Conservation (phyloP, 1,140 invertebrate species). For the Halesus radiatus region DNA sequence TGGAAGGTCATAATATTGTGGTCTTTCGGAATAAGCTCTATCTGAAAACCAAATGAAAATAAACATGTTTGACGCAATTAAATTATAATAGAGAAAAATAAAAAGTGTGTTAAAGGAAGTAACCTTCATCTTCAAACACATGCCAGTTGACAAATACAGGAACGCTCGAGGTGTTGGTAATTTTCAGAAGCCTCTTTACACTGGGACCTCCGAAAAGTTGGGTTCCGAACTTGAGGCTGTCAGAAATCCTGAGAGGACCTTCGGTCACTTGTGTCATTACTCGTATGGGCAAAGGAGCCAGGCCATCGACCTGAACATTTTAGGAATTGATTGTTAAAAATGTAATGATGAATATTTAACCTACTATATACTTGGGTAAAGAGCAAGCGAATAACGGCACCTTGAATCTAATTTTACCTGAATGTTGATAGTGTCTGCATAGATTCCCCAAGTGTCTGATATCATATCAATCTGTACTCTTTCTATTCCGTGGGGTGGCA, state of each 20-base stretch:
- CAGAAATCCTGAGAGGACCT: not conserved
- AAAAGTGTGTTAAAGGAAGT: too few species aligned
- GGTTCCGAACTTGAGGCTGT: not conserved
- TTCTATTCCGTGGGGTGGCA: not conserved
- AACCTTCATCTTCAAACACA: slow-evolving; percentile 26
- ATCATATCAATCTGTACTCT: slow-evolving; percentile 2
- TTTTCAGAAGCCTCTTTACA: not conserved
- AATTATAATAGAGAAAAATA: not conserved
- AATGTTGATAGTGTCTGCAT: slow-evolving; percentile 8
- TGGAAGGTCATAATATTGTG: not conserved
- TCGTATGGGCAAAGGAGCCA: slow-evolving; percentile 4
- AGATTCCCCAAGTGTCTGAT: slow-evolving; percentile 24
- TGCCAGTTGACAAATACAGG: slow-evolving; percentile 27
- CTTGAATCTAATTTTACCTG: not conserved
- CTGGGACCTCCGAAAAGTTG: not conserved
- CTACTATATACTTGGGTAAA: too few species aligned
- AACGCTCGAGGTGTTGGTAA: slow-evolving; percentile 22
- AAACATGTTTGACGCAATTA: not conserved
- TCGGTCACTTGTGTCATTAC: slow-evolving; percentile 9
- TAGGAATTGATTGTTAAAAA: too few species aligned
- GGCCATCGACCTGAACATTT: slow-evolving; percentile 15
- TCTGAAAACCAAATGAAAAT: not conserved
- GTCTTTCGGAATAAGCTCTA: not conserved
- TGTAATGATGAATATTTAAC: too few species aligned
- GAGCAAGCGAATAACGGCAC: too few species aligned